These are phyloP conservation scores for Pimpla rufipes DNA, from an alignment of 2,888 invertebrate genomes.

Conservation along the genomic window DNA sequence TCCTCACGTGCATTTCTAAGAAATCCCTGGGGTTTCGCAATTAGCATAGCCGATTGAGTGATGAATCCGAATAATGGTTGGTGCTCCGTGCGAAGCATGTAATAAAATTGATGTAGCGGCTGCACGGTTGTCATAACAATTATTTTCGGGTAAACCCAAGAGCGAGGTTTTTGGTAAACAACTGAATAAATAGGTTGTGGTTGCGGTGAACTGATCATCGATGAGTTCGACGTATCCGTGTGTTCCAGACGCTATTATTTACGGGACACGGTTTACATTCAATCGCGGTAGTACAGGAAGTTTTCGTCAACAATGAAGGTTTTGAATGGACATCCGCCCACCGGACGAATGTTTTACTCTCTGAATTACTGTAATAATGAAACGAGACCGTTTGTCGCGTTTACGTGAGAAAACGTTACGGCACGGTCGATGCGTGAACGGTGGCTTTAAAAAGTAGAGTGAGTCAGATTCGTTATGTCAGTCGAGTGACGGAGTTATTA, in stretches of 20 bases:
- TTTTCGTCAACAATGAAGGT: slow-evolving; percentile 35
- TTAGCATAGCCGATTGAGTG: slow-evolving; percentile 16
- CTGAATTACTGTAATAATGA: slow-evolving; percentile 27
- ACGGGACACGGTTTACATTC: not conserved
- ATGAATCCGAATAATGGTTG: not conserved
- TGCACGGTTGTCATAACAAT: not conserved
- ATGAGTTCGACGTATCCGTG: slow-evolving; percentile 14
- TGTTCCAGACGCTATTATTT: slow-evolving; percentile 13
- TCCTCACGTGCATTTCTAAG: slow-evolving; percentile 3
- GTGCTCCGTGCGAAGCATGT: not conserved
- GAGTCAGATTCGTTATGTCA: slow-evolving; percentile 10
- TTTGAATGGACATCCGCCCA: slow-evolving; percentile 69
- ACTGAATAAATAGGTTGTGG: not conserved
- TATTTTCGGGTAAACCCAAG: not conserved
- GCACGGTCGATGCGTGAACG: not conserved
- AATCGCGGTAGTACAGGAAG: not conserved
- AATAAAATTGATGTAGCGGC: slow-evolving; percentile 9
- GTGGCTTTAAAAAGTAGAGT: not conserved
- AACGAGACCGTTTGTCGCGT: slow-evolving; percentile 25
- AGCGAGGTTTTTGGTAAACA: not conserved
- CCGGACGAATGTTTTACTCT: slow-evolving; percentile 67
- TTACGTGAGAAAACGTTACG: slow-evolving; percentile 37
- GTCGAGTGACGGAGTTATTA: not conserved
- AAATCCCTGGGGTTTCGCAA: slow-evolving; percentile 24
- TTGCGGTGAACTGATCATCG: not conserved